Conservation (phyloP, 1,140 invertebrate species). For the Zeugodacus cucurbitae region DNA sequence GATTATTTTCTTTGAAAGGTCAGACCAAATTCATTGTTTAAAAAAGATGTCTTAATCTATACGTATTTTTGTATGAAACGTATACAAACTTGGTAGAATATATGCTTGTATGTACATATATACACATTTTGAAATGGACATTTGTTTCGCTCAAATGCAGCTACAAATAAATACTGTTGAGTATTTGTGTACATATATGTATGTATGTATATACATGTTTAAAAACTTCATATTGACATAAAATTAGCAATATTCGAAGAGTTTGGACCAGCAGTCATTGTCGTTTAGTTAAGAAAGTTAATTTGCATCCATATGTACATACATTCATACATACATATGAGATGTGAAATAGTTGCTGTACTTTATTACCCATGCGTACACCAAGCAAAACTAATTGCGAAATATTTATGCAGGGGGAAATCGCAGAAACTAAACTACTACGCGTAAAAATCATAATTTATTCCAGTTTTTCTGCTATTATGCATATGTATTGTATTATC, state of each 20-base stretch:
- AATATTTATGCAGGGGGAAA: background rate
- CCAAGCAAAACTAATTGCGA: conserved; percentile 1
- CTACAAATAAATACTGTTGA: too few relatives aligned
- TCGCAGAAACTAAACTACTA: background rate
- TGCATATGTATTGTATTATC: background rate
- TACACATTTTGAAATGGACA: background rate
- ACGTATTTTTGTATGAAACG: background rate
- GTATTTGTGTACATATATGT: background rate
- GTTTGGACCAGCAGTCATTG: background rate
- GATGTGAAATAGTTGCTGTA: background rate
- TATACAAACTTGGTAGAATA: too few relatives aligned
- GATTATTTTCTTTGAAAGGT: background rate
- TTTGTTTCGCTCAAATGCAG: too few relatives aligned
- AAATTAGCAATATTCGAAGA: too few relatives aligned
- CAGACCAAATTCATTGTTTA: background rate
- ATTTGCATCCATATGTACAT: background rate
- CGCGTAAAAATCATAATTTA: background rate
- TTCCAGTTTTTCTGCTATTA: background rate
- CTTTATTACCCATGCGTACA: background rate
- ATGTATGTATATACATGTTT: background rate
- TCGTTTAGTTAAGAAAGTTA: background rate
- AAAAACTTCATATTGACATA: too few relatives aligned
- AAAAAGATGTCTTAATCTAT: background rate
- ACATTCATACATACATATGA: background rate
- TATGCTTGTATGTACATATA: background rate